Conservation (phyloP, 2,888 invertebrate species). For the Agrotis ipsilon region DNA sequence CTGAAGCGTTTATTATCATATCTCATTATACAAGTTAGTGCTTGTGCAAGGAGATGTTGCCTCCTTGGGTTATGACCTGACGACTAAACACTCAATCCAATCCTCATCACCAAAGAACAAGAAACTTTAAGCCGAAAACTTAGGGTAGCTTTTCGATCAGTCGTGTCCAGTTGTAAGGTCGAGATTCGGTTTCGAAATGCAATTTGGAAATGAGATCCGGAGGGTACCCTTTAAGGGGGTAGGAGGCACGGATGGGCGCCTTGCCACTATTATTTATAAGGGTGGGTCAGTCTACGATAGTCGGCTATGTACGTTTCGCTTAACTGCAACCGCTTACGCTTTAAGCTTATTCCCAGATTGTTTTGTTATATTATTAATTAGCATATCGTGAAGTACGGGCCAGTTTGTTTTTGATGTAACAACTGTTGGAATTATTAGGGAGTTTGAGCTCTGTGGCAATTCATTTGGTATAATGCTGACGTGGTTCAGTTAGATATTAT, state of each 20-base stretch:
- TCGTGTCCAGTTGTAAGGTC: slow-evolving; percentile 81
- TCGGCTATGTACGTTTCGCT: slow-evolving; percentile 71
- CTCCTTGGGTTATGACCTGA: slow-evolving; percentile 88
- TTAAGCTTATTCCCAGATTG: slow-evolving; percentile 82
- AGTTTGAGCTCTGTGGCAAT: slow-evolving; percentile 19
- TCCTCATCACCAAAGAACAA: slow-evolving; percentile 63
- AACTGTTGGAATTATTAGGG: slow-evolving; percentile 62
- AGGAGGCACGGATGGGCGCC: slow-evolving; percentile 81
- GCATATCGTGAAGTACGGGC: slow-evolving; percentile 65
- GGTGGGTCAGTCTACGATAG: slow-evolving; percentile 89
- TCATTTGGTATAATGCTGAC: slow-evolving; percentile 5
- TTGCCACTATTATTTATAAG: slow-evolving; percentile 91
- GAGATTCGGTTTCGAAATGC: slow-evolving; percentile 89
- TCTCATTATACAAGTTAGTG: slow-evolving; percentile 91
- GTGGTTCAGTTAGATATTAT: not conserved
- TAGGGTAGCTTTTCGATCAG: slow-evolving; percentile 69
- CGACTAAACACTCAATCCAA: slow-evolving; percentile 80
- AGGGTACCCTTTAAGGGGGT: slow-evolving; percentile 87
- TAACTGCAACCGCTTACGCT: slow-evolving; percentile 79
- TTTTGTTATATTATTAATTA: slow-evolving; percentile 84
- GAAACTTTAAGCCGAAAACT: slow-evolving; percentile 64
- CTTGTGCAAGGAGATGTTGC: slow-evolving; percentile 82
- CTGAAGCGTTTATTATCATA: slow-evolving; percentile 90
- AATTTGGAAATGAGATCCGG: slow-evolving; percentile 91
- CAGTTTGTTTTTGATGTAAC: slow-evolving; percentile 64